Conservation (phyloP, 2,113 vertebrate genomes). For the Psephotus haematonotus region DNA sequence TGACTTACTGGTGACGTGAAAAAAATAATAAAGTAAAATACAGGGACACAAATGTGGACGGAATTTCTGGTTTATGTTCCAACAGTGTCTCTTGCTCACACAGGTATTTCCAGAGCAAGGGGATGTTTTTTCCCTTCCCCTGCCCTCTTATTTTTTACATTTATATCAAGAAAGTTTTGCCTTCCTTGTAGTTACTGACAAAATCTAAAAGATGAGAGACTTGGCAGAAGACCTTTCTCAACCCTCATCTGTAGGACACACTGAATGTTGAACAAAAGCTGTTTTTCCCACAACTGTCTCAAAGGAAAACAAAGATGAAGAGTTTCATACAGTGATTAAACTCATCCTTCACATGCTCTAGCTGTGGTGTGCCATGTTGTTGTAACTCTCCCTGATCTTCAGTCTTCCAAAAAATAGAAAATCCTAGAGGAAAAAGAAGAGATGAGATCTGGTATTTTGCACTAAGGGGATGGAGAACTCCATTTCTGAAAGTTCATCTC, state of each 20-base stretch:
- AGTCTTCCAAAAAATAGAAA: not conserved
- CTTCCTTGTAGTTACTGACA: not conserved
- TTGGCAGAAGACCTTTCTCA: not conserved
- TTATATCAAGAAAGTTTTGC: not conserved
- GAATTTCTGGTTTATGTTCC: not conserved
- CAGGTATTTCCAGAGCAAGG: not conserved
- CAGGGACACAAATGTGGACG: accelerated
- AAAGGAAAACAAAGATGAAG: not conserved
- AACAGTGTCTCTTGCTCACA: not conserved
- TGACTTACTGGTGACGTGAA: not conserved
- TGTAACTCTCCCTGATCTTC: not conserved
- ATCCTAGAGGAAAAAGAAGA: not conserved
- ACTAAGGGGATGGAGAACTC: not conserved
- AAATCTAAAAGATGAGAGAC: not conserved
- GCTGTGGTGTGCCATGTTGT: not conserved
- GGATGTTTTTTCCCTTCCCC: not conserved
- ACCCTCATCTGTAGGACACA: not conserved
- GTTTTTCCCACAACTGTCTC: not conserved
- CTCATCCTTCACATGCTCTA: not conserved
- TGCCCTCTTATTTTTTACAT: not conserved
- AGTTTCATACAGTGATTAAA: not conserved
- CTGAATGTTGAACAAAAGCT: not conserved
- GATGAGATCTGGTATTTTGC: not conserved
- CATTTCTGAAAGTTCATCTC: not conserved
- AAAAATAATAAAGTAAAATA: not conserved